phyloP scores from a whole-genome alignment of 2,888 invertebrate species.

The Torymus aiolomorphi region DNA sequence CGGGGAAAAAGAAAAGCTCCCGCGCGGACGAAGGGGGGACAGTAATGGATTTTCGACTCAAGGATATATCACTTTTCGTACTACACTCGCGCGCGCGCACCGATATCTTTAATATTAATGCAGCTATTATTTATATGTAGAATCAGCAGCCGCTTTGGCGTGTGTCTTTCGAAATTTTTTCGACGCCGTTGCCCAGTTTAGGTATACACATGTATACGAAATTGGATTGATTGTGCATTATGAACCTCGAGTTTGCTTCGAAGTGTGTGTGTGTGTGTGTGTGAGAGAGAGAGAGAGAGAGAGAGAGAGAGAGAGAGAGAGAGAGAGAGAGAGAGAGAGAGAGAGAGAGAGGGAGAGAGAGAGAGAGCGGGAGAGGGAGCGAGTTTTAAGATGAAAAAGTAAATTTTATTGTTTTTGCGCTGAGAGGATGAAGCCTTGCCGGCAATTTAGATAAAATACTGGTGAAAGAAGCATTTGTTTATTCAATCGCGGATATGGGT shows the following conservation, averaged over 20 bases:
- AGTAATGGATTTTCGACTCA: slow-evolving; percentile 32
- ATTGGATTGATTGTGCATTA: slow-evolving; percentile 42
- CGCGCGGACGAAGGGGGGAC: background rate
- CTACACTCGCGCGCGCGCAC: background rate
- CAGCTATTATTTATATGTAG: slow-evolving; percentile 15
- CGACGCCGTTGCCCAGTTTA: background rate
- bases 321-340: too few relatives aligned
- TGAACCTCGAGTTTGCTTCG: slow-evolving; percentile 10
- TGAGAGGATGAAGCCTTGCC: background rate
- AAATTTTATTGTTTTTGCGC: slow-evolving; percentile 29
- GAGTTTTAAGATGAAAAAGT: slow-evolving; percentile 12
- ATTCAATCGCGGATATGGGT: too few relatives aligned
- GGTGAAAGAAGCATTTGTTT: too few relatives aligned
- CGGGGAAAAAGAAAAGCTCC: background rate
- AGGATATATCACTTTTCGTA: slow-evolving; percentile 36
- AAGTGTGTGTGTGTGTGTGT: too few relatives aligned
- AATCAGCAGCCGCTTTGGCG: background rate
- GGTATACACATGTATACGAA: background rate
- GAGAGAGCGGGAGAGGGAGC: too few relatives aligned
- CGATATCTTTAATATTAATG: slow-evolving; percentile 32
- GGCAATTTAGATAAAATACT: too few relatives aligned
- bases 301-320: too few relatives aligned
- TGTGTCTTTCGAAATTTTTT: slow-evolving; percentile 9
- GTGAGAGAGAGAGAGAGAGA: too few relatives aligned
- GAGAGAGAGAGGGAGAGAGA: too few relatives aligned